Base-by-base conservation (phyloP, 2,113 vertebrate genomes). In the Oxyura jamaicensis region DNA sequence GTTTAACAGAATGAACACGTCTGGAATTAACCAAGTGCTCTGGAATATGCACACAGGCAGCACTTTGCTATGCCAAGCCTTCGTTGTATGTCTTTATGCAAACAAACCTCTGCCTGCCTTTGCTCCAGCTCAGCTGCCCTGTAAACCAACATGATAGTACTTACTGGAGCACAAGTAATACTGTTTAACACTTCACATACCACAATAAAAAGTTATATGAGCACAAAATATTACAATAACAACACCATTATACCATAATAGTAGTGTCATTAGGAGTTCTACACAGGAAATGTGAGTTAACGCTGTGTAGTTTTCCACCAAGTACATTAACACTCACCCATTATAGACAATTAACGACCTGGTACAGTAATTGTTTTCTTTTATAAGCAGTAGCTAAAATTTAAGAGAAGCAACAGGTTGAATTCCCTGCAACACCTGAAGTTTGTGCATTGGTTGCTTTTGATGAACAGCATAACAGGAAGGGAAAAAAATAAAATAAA, bases 391-490 rank as follows among this genome's bases (percentile, higher is more conserved):
- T 8, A 90, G 82, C 65, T 62, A 90, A 82, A 86, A 86, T 60
- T 84, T 71, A 93, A 68, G 48, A 66, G 81, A 93, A 96, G 66
- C 0, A 3, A 95, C 84, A 90, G 50, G 56, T 3, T 67, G 81
- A 93, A 94, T 91, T 95, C 84, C 71, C 91, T 86, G 25, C 17
- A 59, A 83, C 80, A 79, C 65, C n/a, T 53, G 62, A 88, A 83
- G 92, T 90, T 66, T 59, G n/a, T 58, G 35, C 69, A 63, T 88
- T 19, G 9, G 73, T 82, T 92, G 28, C 62, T 90, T 94, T 67
- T 92, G 91, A 90, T 73, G 80, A 96, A 88, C 25, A 78, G 75
- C 74, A 80, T 50, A 25, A 56, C 10, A 53, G 36, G 62, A 52
- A 25, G 26, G 7, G 11, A 41, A 41, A 39, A 36, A 25, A 25